Percentiles rank a stretch among this genome's conserved stretches.
phyloP scores from a whole-genome alignment of 2,797 vertebrate genomes.

The Neostethus bicornis region DNA sequence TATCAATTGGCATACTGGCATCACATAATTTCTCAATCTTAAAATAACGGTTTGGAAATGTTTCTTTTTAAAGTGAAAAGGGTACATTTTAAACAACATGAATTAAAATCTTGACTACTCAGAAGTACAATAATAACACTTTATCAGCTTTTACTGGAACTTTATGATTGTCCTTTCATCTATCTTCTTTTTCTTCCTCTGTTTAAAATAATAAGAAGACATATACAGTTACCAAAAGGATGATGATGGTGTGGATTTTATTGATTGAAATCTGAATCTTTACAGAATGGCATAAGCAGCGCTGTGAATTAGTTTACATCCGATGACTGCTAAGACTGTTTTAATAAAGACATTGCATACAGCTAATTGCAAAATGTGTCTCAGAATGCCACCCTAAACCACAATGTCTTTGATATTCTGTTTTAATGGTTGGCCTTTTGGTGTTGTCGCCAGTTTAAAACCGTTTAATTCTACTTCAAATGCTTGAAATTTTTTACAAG shows the following conservation, averaged over 20 bases:
- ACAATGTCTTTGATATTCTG: constrained; percentile 49
- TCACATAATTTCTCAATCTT: not conserved
- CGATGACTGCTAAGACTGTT: constrained; percentile 46
- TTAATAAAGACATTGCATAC: constrained; percentile 28
- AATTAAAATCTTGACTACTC: constrained; percentile 5
- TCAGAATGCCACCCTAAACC: constrained; percentile 44
- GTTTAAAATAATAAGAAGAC: constrained; percentile 9
- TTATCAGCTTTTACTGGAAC: not conserved
- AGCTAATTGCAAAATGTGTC: constrained; percentile 23
- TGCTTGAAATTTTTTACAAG: constrained; percentile 36
- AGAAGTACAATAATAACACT: not conserved
- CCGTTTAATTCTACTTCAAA: constrained; percentile 18
- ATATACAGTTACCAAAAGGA: constrained; percentile 15
- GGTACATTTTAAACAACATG: not conserved
- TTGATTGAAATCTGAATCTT: constrained; percentile 42
- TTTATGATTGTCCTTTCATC: not conserved
- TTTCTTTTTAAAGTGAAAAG: not conserved
- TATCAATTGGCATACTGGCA: too few species aligned
- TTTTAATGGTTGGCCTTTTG: constrained; percentile 48
- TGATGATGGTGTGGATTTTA: constrained; percentile 32
- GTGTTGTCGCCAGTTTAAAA: constrained; percentile 33
- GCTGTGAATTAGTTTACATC: constrained; percentile 54
- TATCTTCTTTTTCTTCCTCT: constrained; percentile 6
- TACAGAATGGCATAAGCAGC: constrained; percentile 23
- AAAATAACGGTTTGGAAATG: not conserved